phyloP scores from a whole-genome alignment of 2,797 vertebrate species.

The Sphenopsis melanotis region DNA sequence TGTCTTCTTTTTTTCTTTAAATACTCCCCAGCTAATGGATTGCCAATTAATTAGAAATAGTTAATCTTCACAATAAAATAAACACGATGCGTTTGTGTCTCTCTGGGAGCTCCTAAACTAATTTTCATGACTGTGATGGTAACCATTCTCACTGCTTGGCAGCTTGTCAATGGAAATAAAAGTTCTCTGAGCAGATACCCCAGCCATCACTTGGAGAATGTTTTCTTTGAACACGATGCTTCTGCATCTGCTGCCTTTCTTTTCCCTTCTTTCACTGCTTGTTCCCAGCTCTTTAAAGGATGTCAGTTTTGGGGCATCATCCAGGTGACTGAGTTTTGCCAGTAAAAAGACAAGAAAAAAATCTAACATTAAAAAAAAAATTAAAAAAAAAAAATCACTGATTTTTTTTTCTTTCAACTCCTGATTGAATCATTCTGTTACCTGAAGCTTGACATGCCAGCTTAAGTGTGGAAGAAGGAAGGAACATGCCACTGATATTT shows the following conservation, averaged over 20 bases:
- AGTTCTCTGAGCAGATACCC: background rate
- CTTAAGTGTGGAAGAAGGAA: background rate
- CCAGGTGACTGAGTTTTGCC: background rate
- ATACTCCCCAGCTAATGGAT: conserved; percentile 32
- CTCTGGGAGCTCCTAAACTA: conserved; percentile 24
- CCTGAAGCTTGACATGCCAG: background rate
- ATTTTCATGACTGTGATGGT: conserved; percentile 25
- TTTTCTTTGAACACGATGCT: background rate
- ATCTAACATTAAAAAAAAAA: background rate
- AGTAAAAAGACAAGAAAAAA: background rate
- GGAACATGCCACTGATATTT: background rate
- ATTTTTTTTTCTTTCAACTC: background rate
- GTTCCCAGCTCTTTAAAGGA: background rate
- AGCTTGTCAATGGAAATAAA: conserved; percentile 40
- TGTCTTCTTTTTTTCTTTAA: conserved; percentile 19
- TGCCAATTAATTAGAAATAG: conserved; percentile 54
- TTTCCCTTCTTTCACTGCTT: background rate
- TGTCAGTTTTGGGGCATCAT: background rate
- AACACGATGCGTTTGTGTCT: background rate
- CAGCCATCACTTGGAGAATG: background rate
- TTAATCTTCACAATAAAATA: conserved; percentile 39
- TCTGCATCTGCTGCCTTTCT: background rate
- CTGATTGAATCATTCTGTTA: background rate
- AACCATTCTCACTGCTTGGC: background rate
- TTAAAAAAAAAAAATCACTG: background rate